phyloP scores from a whole-genome alignment of 2,888 invertebrate genomes.

The Catonia carolina region DNA sequence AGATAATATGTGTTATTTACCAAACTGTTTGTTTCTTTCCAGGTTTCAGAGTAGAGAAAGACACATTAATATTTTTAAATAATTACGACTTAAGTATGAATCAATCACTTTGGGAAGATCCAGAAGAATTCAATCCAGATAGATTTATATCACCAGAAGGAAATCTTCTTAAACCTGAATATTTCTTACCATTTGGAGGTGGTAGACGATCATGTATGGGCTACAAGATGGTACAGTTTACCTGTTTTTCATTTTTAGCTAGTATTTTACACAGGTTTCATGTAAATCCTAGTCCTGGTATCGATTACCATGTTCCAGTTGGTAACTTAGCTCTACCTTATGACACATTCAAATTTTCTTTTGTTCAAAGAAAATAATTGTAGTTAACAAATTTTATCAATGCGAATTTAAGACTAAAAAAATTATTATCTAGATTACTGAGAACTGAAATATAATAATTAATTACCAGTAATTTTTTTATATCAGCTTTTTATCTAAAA shows the following conservation, averaged over 20 bases:
- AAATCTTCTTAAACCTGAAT: slow-evolving; percentile 52
- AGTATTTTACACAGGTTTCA: slow-evolving; percentile 50
- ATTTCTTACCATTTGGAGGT: slow-evolving; percentile 60
- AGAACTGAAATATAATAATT: too few species aligned
- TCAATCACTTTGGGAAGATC: slow-evolving; percentile 52
- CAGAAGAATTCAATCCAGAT: slow-evolving; percentile 53
- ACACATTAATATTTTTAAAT: slow-evolving; percentile 58
- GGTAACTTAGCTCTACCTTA: slow-evolving; percentile 51
- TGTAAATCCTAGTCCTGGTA: slow-evolving; percentile 44
- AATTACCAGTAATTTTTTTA: too few species aligned
- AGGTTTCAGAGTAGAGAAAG: slow-evolving; percentile 55
- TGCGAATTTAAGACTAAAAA: too few species aligned
- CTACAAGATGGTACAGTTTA: slow-evolving; percentile 56
- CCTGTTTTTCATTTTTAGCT: slow-evolving; percentile 50
- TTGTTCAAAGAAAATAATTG: too few species aligned
- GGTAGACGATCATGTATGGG: slow-evolving; percentile 62
- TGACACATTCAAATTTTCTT: slow-evolving; percentile 45
- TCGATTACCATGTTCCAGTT: slow-evolving; percentile 47
- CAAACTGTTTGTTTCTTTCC: slow-evolving; percentile 33
- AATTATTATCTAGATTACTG: too few species aligned
- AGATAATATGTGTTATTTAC: background rate
- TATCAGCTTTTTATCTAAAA: too few species aligned
- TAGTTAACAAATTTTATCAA: too few species aligned
- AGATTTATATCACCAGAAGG: slow-evolving; percentile 51
- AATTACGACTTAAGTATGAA: slow-evolving; percentile 61